These are phyloP conservation scores for Poeciliopsis paucimaculata DNA, from an alignment of 2,797 vertebrate genomes.

Conservation along the genomic window DNA sequence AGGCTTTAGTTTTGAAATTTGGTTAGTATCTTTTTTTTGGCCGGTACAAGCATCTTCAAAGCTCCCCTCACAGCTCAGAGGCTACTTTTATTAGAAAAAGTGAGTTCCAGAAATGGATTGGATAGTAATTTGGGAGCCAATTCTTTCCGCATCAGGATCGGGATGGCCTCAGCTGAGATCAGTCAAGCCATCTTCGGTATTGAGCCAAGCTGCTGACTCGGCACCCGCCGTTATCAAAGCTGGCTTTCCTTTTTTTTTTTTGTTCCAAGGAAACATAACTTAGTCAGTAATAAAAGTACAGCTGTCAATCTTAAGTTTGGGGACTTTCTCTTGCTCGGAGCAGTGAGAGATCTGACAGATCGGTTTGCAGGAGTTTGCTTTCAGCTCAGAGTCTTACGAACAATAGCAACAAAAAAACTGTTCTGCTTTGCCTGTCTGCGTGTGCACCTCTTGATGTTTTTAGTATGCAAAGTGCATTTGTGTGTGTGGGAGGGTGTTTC, in stretches of 20 bases:
- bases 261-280: conserved; percentile 75
- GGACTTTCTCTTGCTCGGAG: conserved; percentile 65
- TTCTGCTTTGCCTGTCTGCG: conserved; percentile 42
- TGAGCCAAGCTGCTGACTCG: conserved; percentile 71
- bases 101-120: conserved; percentile 68
- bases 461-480: conserved; percentile 39
- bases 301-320: conserved; percentile 77
- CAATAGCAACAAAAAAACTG: conserved; percentile 49
- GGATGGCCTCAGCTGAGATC: conserved; percentile 70
- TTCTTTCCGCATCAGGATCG: conserved; percentile 61
- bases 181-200: conserved; percentile 64
- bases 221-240: conserved; percentile 72
- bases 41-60: conserved; percentile 42
- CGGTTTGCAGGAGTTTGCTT: conserved; percentile 50
- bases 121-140: conserved; percentile 68
- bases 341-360: conserved; percentile 70
- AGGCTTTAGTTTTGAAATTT: conserved; percentile 22
- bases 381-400: conserved; percentile 66
- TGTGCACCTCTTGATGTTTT: conserved; percentile 56
- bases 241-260: conserved; percentile 57
- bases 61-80: conserved; percentile 49
- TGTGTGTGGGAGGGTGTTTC: conserved; percentile 40
- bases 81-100: conserved; percentile 57
- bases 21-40: conserved; percentile 14
- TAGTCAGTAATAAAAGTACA: conserved; percentile 79